Evolutionary conservation across 2,888 invertebrate genomes (phyloP).

Genomic region (Panopea generosa): DNA sequence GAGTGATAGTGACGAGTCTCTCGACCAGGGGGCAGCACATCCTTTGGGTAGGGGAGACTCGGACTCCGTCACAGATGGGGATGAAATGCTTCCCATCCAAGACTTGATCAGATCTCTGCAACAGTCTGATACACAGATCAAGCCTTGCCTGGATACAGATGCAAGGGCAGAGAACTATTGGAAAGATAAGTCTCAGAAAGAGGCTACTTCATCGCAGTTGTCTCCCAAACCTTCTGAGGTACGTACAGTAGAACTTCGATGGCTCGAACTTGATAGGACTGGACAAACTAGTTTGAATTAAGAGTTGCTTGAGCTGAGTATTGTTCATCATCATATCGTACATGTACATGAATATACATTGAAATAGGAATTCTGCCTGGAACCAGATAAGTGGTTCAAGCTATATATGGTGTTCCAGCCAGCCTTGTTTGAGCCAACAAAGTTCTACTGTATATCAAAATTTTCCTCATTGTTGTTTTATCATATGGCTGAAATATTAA

Average conservation of each 20-base stretch:
- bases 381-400: no score
- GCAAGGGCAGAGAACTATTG: constrained; percentile 22
- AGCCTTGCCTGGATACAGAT: constrained; percentile 6
- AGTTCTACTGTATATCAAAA: no score
- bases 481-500: no score
- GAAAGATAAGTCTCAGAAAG: constrained; percentile 38
- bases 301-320: no score
- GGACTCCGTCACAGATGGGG: constrained; percentile 32
- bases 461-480: constrained; percentile 3
- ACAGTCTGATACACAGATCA: constrained; percentile 26
- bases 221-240: constrained; percentile 57
- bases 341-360: no score
- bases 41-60: constrained; percentile 1
- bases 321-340: no score
- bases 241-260: no score
- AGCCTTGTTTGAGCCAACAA: no score
- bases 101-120: constrained; percentile 61
- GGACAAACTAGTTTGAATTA: no score
- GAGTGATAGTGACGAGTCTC: constrained; percentile 50
- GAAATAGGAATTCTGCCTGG: no score
- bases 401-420: no score
- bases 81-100: constrained; percentile 55
- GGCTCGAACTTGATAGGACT: no score
- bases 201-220: constrained; percentile 27
- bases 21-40: neutral